Evolutionary conservation across 1,140 invertebrate genomes (phyloP).

Genomic region (Lordiphosa clarofinis): DNA sequence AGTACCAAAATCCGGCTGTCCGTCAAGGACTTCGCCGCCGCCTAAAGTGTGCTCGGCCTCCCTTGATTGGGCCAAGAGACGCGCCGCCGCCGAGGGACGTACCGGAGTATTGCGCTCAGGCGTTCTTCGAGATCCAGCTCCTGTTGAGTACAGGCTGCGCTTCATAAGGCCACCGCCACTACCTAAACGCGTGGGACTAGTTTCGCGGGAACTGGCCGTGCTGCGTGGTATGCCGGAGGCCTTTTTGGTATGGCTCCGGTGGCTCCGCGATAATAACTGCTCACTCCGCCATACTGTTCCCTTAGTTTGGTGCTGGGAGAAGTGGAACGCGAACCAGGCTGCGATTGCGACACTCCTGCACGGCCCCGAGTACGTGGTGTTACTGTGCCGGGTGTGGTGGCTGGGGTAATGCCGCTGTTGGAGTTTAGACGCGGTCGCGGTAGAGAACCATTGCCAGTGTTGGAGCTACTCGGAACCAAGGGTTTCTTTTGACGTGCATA

Average conservation of each 20-base stretch:
- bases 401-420: constrained; percentile 70
- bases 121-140: constrained; percentile 76
- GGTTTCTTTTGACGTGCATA: constrained; percentile 85
- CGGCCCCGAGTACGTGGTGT: constrained; percentile 81
- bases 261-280: constrained; percentile 68
- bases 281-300: constrained; percentile 80
- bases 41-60: constrained; percentile 92
- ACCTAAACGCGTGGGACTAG: constrained; percentile 81
- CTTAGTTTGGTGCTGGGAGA: constrained; percentile 91
- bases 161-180: constrained; percentile 53
- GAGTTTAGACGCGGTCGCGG: constrained; percentile 52
- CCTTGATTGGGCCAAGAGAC: constrained; percentile 91
- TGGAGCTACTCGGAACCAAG: constrained; percentile 80
- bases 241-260: constrained; percentile 80
- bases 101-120: constrained; percentile 81
- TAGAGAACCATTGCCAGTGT: constrained; percentile 81
- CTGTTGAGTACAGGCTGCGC: constrained; percentile 66
- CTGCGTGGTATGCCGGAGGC: constrained; percentile 88
- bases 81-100: constrained; percentile 87
- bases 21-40: constrained; percentile 83
- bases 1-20: constrained; percentile 44
- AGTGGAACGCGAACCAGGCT: constrained; percentile 89
- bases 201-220: constrained; percentile 85
- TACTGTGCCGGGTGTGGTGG: constrained; percentile 80
- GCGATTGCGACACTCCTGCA: constrained; percentile 91